Base-by-base conservation (phyloP, 1,140 invertebrate genomes). In the Cydia splendana region DNA sequence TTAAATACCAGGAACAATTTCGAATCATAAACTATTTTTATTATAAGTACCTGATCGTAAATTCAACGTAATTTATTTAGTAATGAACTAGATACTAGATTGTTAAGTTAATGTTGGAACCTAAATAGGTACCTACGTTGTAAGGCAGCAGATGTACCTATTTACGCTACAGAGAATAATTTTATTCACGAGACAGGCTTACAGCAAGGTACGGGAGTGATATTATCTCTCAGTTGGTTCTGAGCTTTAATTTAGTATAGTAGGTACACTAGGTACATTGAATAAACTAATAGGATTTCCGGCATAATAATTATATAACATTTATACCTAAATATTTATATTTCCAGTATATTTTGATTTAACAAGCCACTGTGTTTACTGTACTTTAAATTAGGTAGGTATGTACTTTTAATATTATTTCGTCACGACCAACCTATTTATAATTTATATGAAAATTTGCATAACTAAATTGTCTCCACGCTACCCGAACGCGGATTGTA, bases 141-240 rank as follows among this genome's bases (percentile, higher is more conserved):
- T 48, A 5, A 57, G 53, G 15, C n/a, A 57, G 53, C 5, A 57
- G 15, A 18, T 57, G 53, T 57, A 53, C 15, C n/a, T 53, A 18
- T 57, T 57, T 57, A 18, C 53, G 53, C 53, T 57, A 18, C n/a
- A 18, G 53, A 18, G 53, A 57, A 4, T 57, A 57, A 57, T 53
- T 53, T 53, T 53, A 53, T 53, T 53, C 51, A 53, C 51, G n/a
- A 53, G n/a, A 53, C 51, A 53, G 15, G 51, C 51, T 53, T 53
- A 53, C 51, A n/a, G 51, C 15, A 53, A 53, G 15, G 51, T 53
- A 18, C 51, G 15, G 15, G 51, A 18, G 51, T 13, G 51, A 53
- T 53, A n/a, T 53, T 53, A 53, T 53, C 51, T 53, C 18, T 53
- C 51, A 53, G 51, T 53, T 18, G 51, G 51, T 15, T 53, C 51